phyloP scores from a whole-genome alignment of 30 jellyfish, hydroid and myxozoan species.

The Hydra vulgaris region DNA sequence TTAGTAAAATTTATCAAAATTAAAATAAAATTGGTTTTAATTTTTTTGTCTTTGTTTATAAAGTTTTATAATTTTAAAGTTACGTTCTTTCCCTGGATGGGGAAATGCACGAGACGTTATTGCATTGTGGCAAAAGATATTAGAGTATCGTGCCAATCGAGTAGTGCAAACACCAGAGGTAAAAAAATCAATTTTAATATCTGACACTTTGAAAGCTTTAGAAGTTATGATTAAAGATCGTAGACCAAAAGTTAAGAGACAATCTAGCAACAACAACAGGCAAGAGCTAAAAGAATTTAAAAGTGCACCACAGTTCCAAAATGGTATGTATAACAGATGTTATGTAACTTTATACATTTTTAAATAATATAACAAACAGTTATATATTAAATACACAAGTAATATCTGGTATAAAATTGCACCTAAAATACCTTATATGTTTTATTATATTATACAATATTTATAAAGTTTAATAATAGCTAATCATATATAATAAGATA shows the following conservation, averaged over 20 bases:
- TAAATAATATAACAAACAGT: too few relatives aligned
- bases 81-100: constrained; percentile 20
- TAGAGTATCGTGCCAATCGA: constrained; percentile 15
- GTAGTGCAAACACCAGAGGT: constrained; percentile 10
- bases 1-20: not conserved
- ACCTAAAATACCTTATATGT: too few relatives aligned
- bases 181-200: not conserved
- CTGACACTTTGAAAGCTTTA: not conserved
- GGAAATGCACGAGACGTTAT: constrained; percentile 19
- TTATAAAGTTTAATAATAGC: too few relatives aligned
- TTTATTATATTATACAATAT: too few relatives aligned
- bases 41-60: not conserved
- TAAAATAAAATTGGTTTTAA: not conserved
- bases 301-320: not conserved
- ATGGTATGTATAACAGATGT: not conserved
- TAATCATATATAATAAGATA: too few relatives aligned
- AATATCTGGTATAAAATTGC: too few relatives aligned
- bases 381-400: too few relatives aligned
- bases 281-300: not conserved
- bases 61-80: not conserved
- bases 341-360: too few relatives aligned
- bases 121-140: constrained; percentile 15
- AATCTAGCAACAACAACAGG: not conserved
- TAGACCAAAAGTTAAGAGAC: constrained; percentile 6
- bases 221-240: constrained; percentile 3